A percentile compares a stretch with the other conserved stretches of the same genome.
Evolutionary conservation across 2,113 vertebrate genomes (phyloP).

Genomic region (Silurus glanis): DNA sequence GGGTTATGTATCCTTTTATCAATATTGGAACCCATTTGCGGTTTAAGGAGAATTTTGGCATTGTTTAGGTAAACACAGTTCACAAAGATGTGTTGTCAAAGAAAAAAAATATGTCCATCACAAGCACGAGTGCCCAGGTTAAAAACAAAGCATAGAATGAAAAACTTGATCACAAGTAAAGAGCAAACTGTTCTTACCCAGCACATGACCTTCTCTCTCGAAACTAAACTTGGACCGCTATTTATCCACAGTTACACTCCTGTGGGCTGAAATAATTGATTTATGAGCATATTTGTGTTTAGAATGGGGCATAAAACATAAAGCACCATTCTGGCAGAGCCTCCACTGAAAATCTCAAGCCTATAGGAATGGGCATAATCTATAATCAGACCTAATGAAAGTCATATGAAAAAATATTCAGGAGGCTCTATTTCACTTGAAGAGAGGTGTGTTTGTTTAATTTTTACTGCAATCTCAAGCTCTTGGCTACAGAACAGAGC

Average conservation of each 20-base stretch:
- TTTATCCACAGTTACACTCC: conserved; percentile 42
- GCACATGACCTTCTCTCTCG: conserved; percentile 33
- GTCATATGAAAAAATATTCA: not conserved
- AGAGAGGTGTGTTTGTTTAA: not conserved
- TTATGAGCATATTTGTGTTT: conserved; percentile 11
- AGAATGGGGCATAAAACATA: conserved; percentile 19
- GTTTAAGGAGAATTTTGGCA: not conserved
- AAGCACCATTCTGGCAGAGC: not conserved
- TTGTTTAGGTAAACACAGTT: not conserved
- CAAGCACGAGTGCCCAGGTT: conserved; percentile 4
- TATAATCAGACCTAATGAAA: not conserved
- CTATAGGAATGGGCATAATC: not conserved
- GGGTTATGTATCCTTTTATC: not conserved
- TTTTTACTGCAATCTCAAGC: not conserved
- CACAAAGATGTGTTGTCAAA: not conserved
- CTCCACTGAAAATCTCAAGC: not conserved
- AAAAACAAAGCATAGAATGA: conserved; percentile 35
- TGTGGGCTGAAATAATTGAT: conserved; percentile 18
- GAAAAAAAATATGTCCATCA: not conserved
- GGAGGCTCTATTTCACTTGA: not conserved
- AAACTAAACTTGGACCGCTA: conserved; percentile 36
- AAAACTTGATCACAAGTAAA: conserved; percentile 43
- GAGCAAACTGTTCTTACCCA: conserved; percentile 19
- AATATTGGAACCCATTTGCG: not conserved
- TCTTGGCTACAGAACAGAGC: not conserved